Evolutionary conservation across 1,140 invertebrate species (phyloP).

Genomic region (Lepidurus couesii): DNA sequence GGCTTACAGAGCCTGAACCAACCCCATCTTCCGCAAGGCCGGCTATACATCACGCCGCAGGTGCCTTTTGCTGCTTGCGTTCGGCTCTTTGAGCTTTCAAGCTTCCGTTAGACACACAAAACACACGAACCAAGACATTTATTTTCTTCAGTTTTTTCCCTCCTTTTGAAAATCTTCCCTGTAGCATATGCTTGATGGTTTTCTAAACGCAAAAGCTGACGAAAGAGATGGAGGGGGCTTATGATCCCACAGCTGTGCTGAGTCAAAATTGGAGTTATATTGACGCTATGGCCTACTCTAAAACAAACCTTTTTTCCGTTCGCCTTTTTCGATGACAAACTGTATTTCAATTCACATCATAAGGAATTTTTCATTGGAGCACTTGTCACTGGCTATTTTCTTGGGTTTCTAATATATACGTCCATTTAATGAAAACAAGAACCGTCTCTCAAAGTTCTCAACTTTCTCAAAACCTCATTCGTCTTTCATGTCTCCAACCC

Average conservation of each 20-base stretch:
- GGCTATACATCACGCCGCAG: conserved; percentile 3
- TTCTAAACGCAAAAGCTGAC: neutral
- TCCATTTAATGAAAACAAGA: neutral
- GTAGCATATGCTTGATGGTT: neutral
- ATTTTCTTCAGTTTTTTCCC: neutral
- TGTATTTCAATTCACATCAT: neutral
- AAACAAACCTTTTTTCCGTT: neutral
- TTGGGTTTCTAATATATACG: neutral
- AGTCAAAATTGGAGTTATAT: neutral
- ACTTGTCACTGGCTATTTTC: neutral
- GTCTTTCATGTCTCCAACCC: neutral
- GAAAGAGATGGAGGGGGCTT: neutral
- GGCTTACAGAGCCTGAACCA: neutral
- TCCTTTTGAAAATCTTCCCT: neutral
- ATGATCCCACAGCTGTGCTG: conserved; percentile 3
- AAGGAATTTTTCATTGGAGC: neutral
- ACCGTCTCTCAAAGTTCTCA: neutral
- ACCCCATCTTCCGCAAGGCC: neutral
- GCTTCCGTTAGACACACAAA: neutral
- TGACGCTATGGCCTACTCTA: neutral
- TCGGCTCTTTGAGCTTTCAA: neutral
- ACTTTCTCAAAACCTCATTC: neutral
- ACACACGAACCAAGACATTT: conserved; percentile 2
- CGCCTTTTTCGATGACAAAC: neutral
- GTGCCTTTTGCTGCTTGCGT: conserved; percentile 4